Evolutionary conservation across 1,140 invertebrate species (phyloP).

Genomic region (Amphibalanus amphitrite): DNA sequence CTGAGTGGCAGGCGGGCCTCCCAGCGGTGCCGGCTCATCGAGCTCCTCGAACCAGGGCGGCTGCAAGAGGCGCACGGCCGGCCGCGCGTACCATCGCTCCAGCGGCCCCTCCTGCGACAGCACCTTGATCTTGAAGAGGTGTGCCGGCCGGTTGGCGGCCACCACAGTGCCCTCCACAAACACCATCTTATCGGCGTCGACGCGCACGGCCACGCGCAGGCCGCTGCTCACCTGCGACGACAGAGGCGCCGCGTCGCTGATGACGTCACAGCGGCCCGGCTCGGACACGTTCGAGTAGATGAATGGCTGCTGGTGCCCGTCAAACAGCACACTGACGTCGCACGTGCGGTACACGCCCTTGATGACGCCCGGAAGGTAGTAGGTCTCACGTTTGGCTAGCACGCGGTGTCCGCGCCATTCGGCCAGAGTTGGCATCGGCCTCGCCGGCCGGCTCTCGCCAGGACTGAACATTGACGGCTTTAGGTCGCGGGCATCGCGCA

Average conservation of each 20-base stretch:
- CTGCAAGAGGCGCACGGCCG: conserved; percentile 69
- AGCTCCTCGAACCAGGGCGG: conserved; percentile 92
- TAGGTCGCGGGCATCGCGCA: too few species aligned
- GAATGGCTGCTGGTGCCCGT: conserved; percentile 42
- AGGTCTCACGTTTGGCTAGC: conserved; percentile 58
- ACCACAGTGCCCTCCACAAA: conserved; percentile 71
- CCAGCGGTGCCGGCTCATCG: conserved; percentile 40
- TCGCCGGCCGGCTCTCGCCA: too few species aligned
- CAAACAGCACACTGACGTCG: conserved; percentile 54
- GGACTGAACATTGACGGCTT: too few species aligned
- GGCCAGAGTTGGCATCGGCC: background rate
- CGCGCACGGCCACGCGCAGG: conserved; percentile 40
- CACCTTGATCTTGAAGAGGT: conserved; percentile 60
- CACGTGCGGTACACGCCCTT: conserved; percentile 39
- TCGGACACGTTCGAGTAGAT: conserved; percentile 41
- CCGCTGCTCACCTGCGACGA: conserved; percentile 50
- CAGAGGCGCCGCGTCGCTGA: conserved; percentile 79
- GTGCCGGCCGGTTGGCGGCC: conserved; percentile 47
- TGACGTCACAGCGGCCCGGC: conserved; percentile 63
- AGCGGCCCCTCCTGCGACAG: conserved; percentile 24
- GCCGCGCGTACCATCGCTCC: conserved; percentile 47
- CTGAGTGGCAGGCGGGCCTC: conserved; percentile 17
- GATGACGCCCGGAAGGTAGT: conserved; percentile 66
- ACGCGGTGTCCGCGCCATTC: conserved; percentile 78
- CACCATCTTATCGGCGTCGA: conserved; percentile 36